A percentile compares a stretch with the other conserved stretches of the same genome.
These are phyloP conservation scores for Peromyscus leucopus DNA, from an alignment of 2,113 vertebrate species.

Conservation along the genomic window DNA sequence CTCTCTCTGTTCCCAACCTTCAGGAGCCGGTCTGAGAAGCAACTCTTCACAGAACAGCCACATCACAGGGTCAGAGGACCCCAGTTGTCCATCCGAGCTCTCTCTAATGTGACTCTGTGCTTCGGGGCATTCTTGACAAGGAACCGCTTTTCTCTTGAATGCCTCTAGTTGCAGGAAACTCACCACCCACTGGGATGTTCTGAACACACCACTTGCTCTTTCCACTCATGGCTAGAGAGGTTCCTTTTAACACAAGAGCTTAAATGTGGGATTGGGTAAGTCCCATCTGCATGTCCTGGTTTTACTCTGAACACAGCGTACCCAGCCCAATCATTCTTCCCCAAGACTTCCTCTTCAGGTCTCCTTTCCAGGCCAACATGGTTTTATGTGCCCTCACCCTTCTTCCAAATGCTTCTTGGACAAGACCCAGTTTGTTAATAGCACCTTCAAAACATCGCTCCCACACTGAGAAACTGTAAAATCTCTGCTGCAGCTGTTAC, in stretches of 20 bases:
- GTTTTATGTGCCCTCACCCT: background rate
- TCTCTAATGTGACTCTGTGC: background rate
- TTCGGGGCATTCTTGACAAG: background rate
- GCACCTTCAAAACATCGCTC: background rate
- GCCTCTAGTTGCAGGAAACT: background rate
- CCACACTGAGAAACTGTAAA: background rate
- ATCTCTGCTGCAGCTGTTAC: background rate
- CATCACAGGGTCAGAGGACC: background rate
- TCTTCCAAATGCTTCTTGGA: constrained; percentile 33
- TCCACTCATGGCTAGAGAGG: background rate
- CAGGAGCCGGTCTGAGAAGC: background rate
- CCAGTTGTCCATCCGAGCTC: background rate
- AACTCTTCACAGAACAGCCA: background rate
- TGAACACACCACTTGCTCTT: background rate
- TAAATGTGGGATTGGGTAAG: background rate
- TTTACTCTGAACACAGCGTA: background rate
- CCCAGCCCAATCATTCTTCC: background rate
- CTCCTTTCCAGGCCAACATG: background rate
- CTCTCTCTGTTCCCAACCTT: background rate
- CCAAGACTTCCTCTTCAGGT: background rate
- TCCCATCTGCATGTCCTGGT: background rate
- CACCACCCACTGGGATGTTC: background rate
- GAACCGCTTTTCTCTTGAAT: background rate
- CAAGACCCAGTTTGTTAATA: constrained; percentile 48
- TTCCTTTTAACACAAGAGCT: background rate